Conservation (phyloP, 2,113 vertebrate genomes). For the Tretioscincus oriximinensis region DNA sequence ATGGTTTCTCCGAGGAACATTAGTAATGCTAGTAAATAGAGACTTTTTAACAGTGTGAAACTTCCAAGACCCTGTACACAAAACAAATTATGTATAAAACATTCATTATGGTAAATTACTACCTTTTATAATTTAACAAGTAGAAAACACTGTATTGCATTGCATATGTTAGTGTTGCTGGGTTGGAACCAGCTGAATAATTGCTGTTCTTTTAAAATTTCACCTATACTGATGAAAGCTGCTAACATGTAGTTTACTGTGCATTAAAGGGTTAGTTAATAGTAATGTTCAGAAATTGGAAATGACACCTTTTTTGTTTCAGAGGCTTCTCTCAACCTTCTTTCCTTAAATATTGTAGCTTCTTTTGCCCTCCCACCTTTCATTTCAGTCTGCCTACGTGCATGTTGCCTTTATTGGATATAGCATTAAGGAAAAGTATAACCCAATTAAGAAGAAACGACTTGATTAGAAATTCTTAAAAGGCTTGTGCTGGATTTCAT, state of each 20-base stretch:
- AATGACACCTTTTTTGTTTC: constrained; percentile 22
- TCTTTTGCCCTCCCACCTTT: not conserved
- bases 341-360: not conserved
- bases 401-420: constrained; percentile 1
- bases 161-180: constrained; percentile 28
- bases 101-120: constrained; percentile 76
- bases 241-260: constrained; percentile 6
- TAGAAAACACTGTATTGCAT: constrained; percentile 34
- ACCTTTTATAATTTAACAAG: constrained; percentile 68
- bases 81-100: constrained; percentile 76
- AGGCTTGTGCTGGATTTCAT: constrained; percentile 62
- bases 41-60: constrained; percentile 78
- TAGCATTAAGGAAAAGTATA: constrained; percentile 28
- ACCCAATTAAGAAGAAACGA: constrained; percentile 41
- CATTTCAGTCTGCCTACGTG: not conserved
- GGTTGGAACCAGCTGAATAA: constrained; percentile 33
- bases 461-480: constrained; percentile 41
- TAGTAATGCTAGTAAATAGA: constrained; percentile 78
- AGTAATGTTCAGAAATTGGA: constrained; percentile 38
- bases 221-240: constrained; percentile 45
- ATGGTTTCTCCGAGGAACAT: constrained; percentile 74
- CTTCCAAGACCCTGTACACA: constrained; percentile 74
- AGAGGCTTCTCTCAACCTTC: not conserved
- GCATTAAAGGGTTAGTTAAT: constrained; percentile 29
- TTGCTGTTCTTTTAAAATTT: constrained; percentile 40